Conservation (phyloP, 2,113 vertebrate genomes). For the Zosterops pallidus region DNA sequence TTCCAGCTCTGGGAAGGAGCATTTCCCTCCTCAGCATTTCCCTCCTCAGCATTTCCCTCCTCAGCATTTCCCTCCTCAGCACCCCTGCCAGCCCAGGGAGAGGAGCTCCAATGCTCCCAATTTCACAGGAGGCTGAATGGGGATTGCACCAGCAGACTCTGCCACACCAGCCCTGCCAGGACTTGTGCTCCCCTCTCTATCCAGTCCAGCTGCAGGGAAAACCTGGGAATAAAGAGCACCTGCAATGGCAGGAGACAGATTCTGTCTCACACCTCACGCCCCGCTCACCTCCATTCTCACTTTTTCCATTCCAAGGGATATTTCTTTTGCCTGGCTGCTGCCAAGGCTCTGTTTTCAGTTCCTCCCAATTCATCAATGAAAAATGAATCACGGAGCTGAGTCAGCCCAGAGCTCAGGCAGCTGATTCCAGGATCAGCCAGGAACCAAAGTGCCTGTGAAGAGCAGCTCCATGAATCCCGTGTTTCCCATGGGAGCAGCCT, state of each 20-base stretch:
- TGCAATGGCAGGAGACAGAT: background rate
- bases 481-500: background rate
- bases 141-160: background rate
- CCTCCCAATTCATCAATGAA: background rate
- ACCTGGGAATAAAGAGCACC: background rate
- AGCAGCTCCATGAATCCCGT: background rate
- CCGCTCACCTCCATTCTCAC: background rate
- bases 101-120: background rate
- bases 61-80: background rate
- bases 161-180: background rate
- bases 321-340: background rate
- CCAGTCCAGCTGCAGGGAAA: background rate
- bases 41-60: background rate
- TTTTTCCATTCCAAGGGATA: background rate
- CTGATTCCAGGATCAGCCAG: background rate
- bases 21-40: background rate
- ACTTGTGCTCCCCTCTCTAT: background rate
- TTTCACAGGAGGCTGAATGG: conserved; percentile 18
- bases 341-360: background rate
- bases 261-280: fast-evolving
- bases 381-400: background rate
- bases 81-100: background rate
- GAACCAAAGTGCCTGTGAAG: background rate
- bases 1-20: background rate
- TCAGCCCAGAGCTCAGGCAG: background rate